These are phyloP conservation scores for Aphelenchoides bicaudatus DNA, from an alignment of 2,888 invertebrate genomes.

Conservation along the genomic window DNA sequence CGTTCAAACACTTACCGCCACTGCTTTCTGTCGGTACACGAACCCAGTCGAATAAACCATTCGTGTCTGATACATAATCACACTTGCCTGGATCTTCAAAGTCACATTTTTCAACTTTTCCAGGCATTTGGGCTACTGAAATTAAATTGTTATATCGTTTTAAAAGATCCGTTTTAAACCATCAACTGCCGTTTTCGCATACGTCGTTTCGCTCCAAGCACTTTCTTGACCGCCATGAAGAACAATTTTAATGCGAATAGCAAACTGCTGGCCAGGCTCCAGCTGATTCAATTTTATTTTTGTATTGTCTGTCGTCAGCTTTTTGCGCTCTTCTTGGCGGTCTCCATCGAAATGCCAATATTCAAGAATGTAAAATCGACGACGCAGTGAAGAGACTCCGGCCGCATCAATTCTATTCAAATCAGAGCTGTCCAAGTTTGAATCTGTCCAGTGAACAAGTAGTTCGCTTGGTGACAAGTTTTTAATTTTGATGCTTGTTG, in stretches of 20 bases:
- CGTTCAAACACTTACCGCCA: constrained; percentile 17
- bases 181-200: neutral
- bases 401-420: no score
- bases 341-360: constrained; percentile 27
- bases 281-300: constrained; percentile 34
- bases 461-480: constrained; percentile 34
- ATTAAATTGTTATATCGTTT: neutral
- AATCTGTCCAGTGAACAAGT: constrained; percentile 51
- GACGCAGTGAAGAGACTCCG: constrained; percentile 29
- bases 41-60: constrained; percentile 27
- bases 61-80: constrained; percentile 35
- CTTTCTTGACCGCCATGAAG: constrained; percentile 48
- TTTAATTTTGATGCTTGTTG: constrained; percentile 36
- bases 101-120: constrained; percentile 25
- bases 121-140: neutral
- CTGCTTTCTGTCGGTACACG: constrained; percentile 17
- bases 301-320: constrained; percentile 33
- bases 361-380: constrained; percentile 46
- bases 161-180: neutral
- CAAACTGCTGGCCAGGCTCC: constrained; percentile 42
- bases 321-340: constrained; percentile 38
- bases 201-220: constrained; percentile 46
- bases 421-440: constrained; percentile 37
- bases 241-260: constrained; percentile 45
- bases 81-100: constrained; percentile 35